Percentiles rank a stretch among this genome's conserved stretches.
Evolutionary conservation across 2,888 invertebrate species (phyloP).

Genomic region (Salticus scenicus): DNA sequence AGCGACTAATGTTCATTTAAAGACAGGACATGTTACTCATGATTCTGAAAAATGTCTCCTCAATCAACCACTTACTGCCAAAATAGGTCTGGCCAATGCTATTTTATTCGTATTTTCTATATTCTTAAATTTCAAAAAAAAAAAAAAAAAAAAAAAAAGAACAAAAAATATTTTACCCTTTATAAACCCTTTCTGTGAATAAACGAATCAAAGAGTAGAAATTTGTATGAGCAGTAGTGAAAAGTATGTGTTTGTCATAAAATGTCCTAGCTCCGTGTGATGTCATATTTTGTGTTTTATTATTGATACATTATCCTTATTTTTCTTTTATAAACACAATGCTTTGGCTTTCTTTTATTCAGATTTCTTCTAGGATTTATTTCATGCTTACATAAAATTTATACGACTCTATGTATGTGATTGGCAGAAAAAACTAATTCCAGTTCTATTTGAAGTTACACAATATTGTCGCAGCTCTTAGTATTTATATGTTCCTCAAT

Average conservation of each 20-base stretch:
- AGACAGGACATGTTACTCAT: no score
- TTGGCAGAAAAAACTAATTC: no score
- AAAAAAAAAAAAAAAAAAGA: no score
- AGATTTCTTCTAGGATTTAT: conserved; percentile 49
- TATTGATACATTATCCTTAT: conserved; percentile 52
- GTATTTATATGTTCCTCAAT: no score
- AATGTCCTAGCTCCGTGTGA: conserved; percentile 70
- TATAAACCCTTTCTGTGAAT: conserved; percentile 13
- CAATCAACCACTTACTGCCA: conserved; percentile 47
- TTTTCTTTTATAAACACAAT: conserved; percentile 52
- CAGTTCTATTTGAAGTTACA: no score
- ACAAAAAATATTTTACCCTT: not conserved
- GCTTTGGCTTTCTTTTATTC: conserved; percentile 54
- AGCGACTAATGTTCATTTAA: no score
- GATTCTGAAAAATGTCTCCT: no score
- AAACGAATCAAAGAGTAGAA: conserved; percentile 24
- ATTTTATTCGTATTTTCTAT: conserved; percentile 9
- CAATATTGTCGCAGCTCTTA: no score
- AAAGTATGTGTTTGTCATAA: conserved; percentile 70
- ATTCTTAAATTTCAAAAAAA: not conserved
- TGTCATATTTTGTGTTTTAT: conserved; percentile 70
- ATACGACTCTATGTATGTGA: no score
- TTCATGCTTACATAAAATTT: no score
- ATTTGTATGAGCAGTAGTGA: conserved; percentile 66
- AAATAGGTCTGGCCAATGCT: conserved; percentile 65